Conservation (phyloP, 2,888 invertebrate species). For the Drosophila falleni region DNA sequence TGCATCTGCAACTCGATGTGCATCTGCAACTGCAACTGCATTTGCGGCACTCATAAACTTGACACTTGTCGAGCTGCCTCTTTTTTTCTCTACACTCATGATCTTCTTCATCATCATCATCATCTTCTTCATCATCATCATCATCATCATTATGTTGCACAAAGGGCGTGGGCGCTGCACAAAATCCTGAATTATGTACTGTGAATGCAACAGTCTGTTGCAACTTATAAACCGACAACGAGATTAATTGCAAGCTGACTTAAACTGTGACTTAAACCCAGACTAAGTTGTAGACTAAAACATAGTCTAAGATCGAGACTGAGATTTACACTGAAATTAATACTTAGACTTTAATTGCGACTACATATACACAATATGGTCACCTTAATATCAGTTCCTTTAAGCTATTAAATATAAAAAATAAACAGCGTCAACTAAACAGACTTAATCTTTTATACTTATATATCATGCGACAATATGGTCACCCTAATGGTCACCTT, state of each 20-base stretch:
- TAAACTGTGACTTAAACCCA: slow-evolving; percentile 21
- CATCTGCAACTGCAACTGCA: slow-evolving; percentile 36
- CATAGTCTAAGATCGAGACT: neutral
- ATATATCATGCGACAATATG: neutral
- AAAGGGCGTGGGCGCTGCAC: slow-evolving; percentile 37
- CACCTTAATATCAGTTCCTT: neutral
- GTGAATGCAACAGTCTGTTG: slow-evolving; percentile 30
- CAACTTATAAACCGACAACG: slow-evolving; percentile 17
- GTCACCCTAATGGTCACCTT: neutral
- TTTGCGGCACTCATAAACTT: slow-evolving; percentile 55
- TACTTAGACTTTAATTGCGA: neutral
- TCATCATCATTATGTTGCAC: slow-evolving; percentile 4
- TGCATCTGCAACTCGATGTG: slow-evolving; percentile 18
- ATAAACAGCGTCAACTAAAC: no score
- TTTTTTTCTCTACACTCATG: neutral
- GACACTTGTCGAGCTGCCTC: slow-evolving; percentile 44
- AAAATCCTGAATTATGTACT: slow-evolving; percentile 49
- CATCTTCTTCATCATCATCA: no score
- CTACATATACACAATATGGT: neutral
- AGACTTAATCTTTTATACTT: no score
- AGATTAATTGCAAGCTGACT: slow-evolving; percentile 40
- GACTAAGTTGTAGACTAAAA: slow-evolving; percentile 5
- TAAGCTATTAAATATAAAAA: neutral
- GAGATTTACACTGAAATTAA: neutral
- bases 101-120: slow-evolving; percentile 1